Conservation (phyloP, 1,140 invertebrate species). For the Neotoxoptera formosana region DNA sequence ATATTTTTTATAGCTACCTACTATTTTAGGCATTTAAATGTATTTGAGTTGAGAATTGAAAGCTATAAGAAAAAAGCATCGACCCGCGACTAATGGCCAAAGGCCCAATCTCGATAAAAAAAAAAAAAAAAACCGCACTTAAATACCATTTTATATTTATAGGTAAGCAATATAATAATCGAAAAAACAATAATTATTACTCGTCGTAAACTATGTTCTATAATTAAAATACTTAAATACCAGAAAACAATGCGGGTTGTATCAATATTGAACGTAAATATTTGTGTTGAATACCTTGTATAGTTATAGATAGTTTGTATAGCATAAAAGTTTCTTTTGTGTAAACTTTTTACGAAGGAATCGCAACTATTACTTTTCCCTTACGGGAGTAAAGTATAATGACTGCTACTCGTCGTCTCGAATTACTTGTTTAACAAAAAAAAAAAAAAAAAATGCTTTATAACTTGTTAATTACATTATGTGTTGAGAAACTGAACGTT, state of each 20-base stretch:
- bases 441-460: no score
- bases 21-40: neutral
- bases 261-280: neutral
- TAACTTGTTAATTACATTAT: no score
- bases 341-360: no score
- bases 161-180: neutral
- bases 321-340: no score
- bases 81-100: no score
- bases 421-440: no score
- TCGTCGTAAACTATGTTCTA: neutral
- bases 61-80: neutral
- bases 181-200: neutral
- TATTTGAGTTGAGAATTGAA: neutral
- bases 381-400: no score
- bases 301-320: neutral
- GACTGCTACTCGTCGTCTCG: no score
- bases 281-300: neutral
- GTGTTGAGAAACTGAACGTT: neutral
- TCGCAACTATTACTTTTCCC: no score
- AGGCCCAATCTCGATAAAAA: no score
- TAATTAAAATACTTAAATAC: constrained; percentile 1
- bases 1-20: neutral
- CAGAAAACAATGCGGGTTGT: neutral
- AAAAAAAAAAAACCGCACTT: no score
- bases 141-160: no score